Percentiles rank a stretch among this genome's conserved stretches.
Conservation (phyloP, 1,140 invertebrate genomes). For the Pomacea maculata region DNA sequence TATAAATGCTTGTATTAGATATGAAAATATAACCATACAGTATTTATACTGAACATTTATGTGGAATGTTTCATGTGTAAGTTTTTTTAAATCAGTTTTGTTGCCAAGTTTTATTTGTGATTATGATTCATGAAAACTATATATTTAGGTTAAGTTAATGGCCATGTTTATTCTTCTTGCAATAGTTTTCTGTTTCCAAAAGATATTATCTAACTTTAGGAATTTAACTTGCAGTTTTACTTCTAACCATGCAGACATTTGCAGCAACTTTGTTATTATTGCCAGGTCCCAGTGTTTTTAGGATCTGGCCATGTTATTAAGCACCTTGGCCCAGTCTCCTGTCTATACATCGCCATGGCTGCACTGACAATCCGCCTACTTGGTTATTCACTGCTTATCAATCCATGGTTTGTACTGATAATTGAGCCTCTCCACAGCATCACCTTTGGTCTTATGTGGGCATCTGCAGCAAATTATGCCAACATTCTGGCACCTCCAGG, state of each 20-base stretch:
- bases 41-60: too few relatives aligned
- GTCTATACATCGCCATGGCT: slow-evolving; percentile 83
- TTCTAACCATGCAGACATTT: too few relatives aligned
- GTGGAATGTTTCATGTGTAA: neutral
- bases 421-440: slow-evolving; percentile 87
- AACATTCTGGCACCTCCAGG: slow-evolving; percentile 35
- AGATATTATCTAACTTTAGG: too few relatives aligned
- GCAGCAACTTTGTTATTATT: neutral
- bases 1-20: too few relatives aligned
- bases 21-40: too few relatives aligned
- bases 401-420: slow-evolving; percentile 81
- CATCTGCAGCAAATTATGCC: slow-evolving; percentile 67
- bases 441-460: slow-evolving; percentile 87
- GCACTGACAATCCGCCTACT: slow-evolving; percentile 80
- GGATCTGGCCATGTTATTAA: slow-evolving; percentile 29
- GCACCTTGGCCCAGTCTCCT: slow-evolving; percentile 74
- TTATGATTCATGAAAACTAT: neutral
- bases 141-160: neutral
- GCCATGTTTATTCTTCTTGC: too few relatives aligned
- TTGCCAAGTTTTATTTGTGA: neutral
- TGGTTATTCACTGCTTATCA: slow-evolving; percentile 81
- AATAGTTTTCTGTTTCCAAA: too few relatives aligned
- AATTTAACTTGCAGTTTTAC: too few relatives aligned
- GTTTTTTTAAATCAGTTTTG: neutral
- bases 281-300: slow-evolving; percentile 26